Percentiles rank a stretch among this genome's conserved stretches.
phyloP scores from a whole-genome alignment of 2,113 vertebrate species.

The Felis catus region F.catus_Fca126_mat1.0 CM031412.1:112172501-112173000 shows the following conservation, averaged over 20 bases:
- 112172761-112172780: neutral
- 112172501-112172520: too few species aligned
- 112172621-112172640: too few species aligned
- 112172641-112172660: too few species aligned
- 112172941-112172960: neutral
- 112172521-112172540: too few species aligned
- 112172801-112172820: too few species aligned
- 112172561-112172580: too few species aligned
- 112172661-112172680: too few species aligned
- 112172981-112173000: neutral
- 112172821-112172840: neutral
- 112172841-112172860: neutral
- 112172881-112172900: neutral
- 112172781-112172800: neutral
- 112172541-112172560: too few species aligned
- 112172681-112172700: fast-evolving
- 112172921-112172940: neutral
- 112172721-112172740: neutral
- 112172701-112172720: neutral
- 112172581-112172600: too few species aligned
- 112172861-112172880: neutral
- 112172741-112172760: neutral
- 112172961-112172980: neutral
- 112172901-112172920: neutral
- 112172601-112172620: too few species aligned